A percentile compares a stretch with the other conserved stretches of the same genome.
phyloP scores from a whole-genome alignment of 2,888 invertebrate species.

The Mactromeris polynyma region DNA sequence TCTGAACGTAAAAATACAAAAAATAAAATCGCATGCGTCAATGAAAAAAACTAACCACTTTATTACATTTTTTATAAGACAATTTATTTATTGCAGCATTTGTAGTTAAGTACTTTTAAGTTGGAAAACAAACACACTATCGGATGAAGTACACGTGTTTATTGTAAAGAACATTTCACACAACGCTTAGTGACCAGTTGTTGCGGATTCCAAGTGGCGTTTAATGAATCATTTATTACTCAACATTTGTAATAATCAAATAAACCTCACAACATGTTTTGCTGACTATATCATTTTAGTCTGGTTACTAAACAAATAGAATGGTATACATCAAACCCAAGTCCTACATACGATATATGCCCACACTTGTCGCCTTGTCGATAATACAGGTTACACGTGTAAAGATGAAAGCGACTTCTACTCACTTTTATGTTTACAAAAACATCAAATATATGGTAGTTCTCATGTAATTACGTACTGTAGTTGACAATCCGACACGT shows the following conservation, averaged over 20 bases:
- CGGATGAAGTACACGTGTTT: background rate
- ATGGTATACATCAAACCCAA: background rate
- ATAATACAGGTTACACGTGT: background rate
- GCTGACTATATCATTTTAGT: background rate
- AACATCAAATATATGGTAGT: background rate
- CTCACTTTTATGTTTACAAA: background rate
- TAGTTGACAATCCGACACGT: background rate
- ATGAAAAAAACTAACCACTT: no score
- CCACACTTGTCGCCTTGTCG: background rate
- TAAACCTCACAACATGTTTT: background rate
- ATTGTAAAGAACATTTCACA: background rate
- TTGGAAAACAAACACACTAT: background rate
- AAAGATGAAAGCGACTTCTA: background rate
- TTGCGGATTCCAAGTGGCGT: background rate
- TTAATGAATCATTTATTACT: background rate
- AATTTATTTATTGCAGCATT: background rate
- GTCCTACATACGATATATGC: background rate
- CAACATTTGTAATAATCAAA: background rate
- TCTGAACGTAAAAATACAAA: no score
- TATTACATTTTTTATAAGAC: no score
- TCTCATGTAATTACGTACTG: background rate
- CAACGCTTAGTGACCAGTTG: background rate
- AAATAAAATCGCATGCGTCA: no score
- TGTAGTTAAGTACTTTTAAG: background rate
- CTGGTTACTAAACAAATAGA: slow-evolving; percentile 5